phyloP scores from a whole-genome alignment of 2,113 vertebrate species.

The Alces alces region DNA sequence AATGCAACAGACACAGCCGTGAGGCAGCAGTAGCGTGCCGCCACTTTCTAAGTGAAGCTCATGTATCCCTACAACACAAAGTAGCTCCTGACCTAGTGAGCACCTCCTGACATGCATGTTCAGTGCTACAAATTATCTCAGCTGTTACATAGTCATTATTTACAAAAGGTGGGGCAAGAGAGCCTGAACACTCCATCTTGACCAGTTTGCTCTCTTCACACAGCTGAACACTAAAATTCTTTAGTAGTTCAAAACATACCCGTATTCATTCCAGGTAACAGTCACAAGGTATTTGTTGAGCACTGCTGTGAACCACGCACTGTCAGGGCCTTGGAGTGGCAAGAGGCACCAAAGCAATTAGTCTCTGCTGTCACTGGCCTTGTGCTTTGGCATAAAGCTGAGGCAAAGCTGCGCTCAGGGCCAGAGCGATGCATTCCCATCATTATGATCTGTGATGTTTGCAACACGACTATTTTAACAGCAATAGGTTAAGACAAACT shows the following conservation, averaged over 20 bases:
- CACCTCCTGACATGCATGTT: background rate
- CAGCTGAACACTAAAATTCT: background rate
- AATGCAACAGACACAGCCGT: background rate
- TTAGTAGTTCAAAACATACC: background rate
- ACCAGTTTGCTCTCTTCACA: background rate
- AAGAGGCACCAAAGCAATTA: background rate
- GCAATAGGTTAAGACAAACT: background rate
- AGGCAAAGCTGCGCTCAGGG: background rate
- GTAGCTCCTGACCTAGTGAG: background rate
- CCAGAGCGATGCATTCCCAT: background rate
- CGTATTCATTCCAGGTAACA: background rate
- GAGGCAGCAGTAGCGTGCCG: background rate
- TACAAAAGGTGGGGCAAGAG: background rate
- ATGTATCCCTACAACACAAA: background rate
- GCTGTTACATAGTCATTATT: background rate
- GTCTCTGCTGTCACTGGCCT: background rate
- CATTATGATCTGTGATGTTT: background rate
- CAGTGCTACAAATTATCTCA: background rate
- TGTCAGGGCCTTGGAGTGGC: background rate
- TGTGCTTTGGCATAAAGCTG: background rate
- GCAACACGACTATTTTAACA: background rate
- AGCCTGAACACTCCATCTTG: background rate
- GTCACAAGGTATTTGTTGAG: background rate
- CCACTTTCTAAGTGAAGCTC: background rate
- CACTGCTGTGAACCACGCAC: too few species aligned